Base-by-base conservation (phyloP, 30 jellyfish, hydroid and myxozoan species). In the Aurelia sp. region DNA sequence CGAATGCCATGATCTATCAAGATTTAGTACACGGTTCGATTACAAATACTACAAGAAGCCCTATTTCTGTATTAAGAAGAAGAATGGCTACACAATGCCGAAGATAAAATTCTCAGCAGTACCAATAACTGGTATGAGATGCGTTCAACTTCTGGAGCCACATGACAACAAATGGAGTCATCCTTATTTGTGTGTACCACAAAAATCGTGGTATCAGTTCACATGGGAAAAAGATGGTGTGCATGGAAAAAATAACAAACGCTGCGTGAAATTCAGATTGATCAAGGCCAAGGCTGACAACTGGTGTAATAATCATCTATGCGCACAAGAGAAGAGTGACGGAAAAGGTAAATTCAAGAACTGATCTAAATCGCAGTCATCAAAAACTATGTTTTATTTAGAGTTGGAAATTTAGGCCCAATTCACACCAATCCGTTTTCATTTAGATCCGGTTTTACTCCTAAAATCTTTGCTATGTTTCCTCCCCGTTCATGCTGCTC, bases 271-370 rank as follows among this genome's bases (percentile, higher is more conserved):
- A 13, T 85, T 81, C 84, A 85, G 65, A 44, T 9, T 52, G 88
- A 79, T 74, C 22, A 74, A 73, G 66, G 79, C 74, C 4, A 64
- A 67, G 30, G 24, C 48, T 40, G 74, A 65, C 20, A 79, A 57
- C 33, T 85, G 94, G 94, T 75, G 94, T 65, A 63, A 85, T 44
- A 85, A 85, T 38, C 30, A 74, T 76, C 75, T 85, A n/a, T 85
- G 94, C 31, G 84, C 94, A 17, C 94, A 85, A 48, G 88, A 72
- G 35, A 66, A 85, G 47, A 74, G 88, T 33, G 78, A 85, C 31
- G 94, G 94, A 24, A 51, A 59, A 72, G 94, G 94, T 85, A 40
- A 44, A 13, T 44, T 44, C 55, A 44, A 44, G 55, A 44, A 5
- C 15, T 22, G 85, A 18, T 13, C 11, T 53, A 20, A 31, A 12